Evolutionary conservation across 2,888 invertebrate species (phyloP), one percentile per base, ranked within the genome.

Genomic region (Eubasilissa splendida): DNA sequence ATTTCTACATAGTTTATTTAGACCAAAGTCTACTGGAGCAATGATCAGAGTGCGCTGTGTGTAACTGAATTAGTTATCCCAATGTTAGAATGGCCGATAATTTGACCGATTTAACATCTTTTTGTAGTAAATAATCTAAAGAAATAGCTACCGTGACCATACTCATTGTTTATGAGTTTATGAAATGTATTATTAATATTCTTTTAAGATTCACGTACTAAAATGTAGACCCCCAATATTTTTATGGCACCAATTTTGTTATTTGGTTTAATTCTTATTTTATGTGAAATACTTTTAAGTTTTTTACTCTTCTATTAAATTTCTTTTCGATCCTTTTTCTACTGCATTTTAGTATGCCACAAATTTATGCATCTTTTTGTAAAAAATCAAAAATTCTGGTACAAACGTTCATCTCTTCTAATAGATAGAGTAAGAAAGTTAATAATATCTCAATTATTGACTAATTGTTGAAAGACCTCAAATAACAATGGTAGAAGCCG

Each of bases 31-130:
- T 5, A 54, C 7, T 52, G 33, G 71, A 56, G 56, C 71, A 71
- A 54, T 53, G 56, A 12, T 71, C 71, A 59, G 12, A 14, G 11
- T 12, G 56, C 2, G 54, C 50, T 33, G 68, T 50, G 12, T 42
- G 50, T 4, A 68, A 12, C 74, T 12, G 74, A 74, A 74, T 74
- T 59, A 59, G n/a, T 74, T 58, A 50, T 42, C 14, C 59, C 58
- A 33, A 59, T 50, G 14, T 42, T 31, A n/a, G 54, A 71, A 71
- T 76, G 52, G 63, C 53, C 76, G 76, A 63, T 76, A 76, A 76
- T 76, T 76, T 53, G 76, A 52, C 54, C 76, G 65, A 76, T 76
- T 76, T 76, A 63, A 63, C 76, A 76, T 76, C 76, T 76, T 76
- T 76, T 63, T 52, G 76, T 76, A 76, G 76, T 76, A 76, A 76